Base-by-base conservation (phyloP, 2,888 invertebrate genomes). In the Lasioglossum zephyrum region DNA sequence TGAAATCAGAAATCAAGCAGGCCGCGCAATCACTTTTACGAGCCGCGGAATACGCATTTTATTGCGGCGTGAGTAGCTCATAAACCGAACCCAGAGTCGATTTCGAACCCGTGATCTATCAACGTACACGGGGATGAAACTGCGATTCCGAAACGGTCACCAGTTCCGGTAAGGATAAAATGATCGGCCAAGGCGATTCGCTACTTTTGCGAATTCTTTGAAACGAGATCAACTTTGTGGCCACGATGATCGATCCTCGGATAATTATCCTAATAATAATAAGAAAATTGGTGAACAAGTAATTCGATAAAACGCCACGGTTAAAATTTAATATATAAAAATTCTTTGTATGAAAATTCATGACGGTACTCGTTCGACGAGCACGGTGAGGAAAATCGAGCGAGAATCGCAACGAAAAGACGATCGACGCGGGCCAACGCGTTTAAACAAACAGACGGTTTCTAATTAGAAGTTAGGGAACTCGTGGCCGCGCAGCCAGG, bases 1-100 rank as follows among this genome's bases (percentile, higher is more conserved):
- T 47, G 47, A 73, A 73, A 73, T 73, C 73, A 73, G 73, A 73
- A 73, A 73, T 73, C 73, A 73, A 73, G 47, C 69, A 36, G 47
- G 47, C 4, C 41, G 53, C 41, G 26, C 73, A 73, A 47, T 73
- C 73, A 73, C 73, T 47, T 73, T 73, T 73, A 73, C 73, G 73
- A 47, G 1, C 47, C 73, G 47, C 73, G 53, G 26, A 18, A 18
- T 18, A 47, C 73, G 73, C 47, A 47, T 73, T 73, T 73, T 73
- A 73, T 73, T 47, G 31, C 73, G 31, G 47, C 47, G n/a, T 16
- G 47, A 47, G 47, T 31, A 47, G 18, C 73, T 73, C 73, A 31
- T 73, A 73, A 47, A 79, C 16, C 47, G 39, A 18, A 8, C 66
- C 22, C 36, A 11, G n/a, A n/a, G n/a, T 8, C 41, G 22, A 36